These are phyloP conservation scores for Zygothrica quintamaculata DNA, from an alignment of 2,888 invertebrate species.

Conservation along the genomic window DNA sequence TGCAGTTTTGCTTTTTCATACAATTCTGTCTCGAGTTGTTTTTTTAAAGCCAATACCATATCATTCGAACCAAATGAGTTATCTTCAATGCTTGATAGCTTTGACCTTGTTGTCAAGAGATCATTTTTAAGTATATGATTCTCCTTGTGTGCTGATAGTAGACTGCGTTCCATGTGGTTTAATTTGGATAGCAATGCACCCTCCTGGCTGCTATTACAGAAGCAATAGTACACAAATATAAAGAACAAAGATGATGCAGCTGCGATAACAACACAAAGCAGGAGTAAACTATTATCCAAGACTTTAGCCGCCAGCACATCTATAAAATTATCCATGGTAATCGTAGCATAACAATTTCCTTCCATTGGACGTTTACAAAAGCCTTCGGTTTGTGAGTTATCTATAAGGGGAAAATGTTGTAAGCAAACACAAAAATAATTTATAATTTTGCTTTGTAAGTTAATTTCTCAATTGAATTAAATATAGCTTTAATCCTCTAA, in stretches of 20 bases:
- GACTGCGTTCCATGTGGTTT: slow-evolving; percentile 87
- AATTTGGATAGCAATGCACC: slow-evolving; percentile 89
- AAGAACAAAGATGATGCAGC: slow-evolving; percentile 90
- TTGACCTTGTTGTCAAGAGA: slow-evolving; percentile 86
- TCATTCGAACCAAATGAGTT: slow-evolving; percentile 90
- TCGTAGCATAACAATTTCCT: slow-evolving; percentile 25
- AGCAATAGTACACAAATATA: slow-evolving; percentile 90
- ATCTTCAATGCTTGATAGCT: slow-evolving; percentile 88
- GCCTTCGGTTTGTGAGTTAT: slow-evolving; percentile 20
- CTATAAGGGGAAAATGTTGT: slow-evolving; percentile 18
- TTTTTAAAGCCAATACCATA: slow-evolving; percentile 88
- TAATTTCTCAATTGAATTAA: not conserved
- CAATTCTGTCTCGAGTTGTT: slow-evolving; percentile 87
- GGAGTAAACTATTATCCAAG: slow-evolving; percentile 84
- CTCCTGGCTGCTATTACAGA: slow-evolving; percentile 90
- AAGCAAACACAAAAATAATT: no score
- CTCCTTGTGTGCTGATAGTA: slow-evolving; percentile 87
- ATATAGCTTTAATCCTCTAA: no score
- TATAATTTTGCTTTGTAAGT: no score
- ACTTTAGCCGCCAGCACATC: slow-evolving; percentile 71
- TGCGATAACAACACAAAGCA: slow-evolving; percentile 88
- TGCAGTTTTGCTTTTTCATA: slow-evolving; percentile 86
- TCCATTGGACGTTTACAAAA: slow-evolving; percentile 45
- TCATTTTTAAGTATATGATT: slow-evolving; percentile 88
- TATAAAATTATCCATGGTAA: slow-evolving; percentile 70